Evolutionary conservation across 92 coral and sea anemone genomes (phyloP), one percentile per base, ranked within the genome.

Genomic region (Virgularia gustaviana): DNA sequence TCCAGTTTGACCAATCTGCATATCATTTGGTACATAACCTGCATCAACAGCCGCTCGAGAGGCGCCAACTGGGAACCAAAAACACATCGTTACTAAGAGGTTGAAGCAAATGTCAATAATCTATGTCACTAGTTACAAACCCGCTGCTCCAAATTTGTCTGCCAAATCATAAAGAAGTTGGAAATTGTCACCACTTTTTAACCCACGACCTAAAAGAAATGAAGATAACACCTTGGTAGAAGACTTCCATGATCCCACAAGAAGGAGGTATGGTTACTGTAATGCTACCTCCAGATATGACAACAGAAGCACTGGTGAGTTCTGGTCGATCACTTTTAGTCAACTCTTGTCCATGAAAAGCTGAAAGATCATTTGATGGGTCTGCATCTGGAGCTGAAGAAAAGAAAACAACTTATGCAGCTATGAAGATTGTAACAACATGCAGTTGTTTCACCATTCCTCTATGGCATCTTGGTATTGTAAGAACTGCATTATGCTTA

Each of bases 21-120:
- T 92, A 78, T 92, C 98, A 74, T 92, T 92, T 0, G 98, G 87
- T 22, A 90, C 95, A 77, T 45, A 92, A 10, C 98, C 98, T 42
- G 98, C 98, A 82, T 92, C 98, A 12, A 92, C 98, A 1, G 98
- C 98, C 3, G 98, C 98, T 70, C 98, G 81, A 7, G 98, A 92
- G 5, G 98, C 98, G 13, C 98, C 98, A 58, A 92, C 98, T 92
- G 72, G 18, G 65, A 49, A 75, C n/a, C 2, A 39, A 39, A 15
- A 7, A 59, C 20, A 18, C 18, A 10, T 11, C 16, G 33, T 15
- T 28, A 33, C 6, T 32, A 22, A 19, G 30, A 22, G 22, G 22
- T 4, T 13, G 24, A 49, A 63, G 4, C n/a, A 11, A 49, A 23
- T 29, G n/a, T 37, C 2, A 4, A 47, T 0, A 68, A 23, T 15